Conservation (phyloP, 2,888 invertebrate genomes). For the Epirrhoe alternata region DNA sequence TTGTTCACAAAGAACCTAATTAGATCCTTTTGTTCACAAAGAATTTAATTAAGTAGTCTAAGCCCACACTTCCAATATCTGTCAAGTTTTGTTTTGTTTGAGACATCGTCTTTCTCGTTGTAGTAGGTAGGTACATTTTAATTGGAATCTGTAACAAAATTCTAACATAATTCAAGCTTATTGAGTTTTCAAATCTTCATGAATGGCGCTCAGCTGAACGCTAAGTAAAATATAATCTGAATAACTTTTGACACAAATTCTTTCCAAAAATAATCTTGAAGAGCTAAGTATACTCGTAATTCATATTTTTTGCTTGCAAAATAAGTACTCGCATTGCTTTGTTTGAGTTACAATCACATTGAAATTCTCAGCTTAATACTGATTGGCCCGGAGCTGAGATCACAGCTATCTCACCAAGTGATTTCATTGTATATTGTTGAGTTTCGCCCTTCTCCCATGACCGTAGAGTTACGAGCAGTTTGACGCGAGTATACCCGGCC, state of each 20-base stretch:
- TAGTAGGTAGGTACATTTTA: background rate
- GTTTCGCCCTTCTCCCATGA: background rate
- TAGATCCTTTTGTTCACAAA: too few species aligned
- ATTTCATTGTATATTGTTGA: background rate
- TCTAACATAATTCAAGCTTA: background rate
- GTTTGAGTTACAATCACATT: background rate
- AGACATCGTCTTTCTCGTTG: background rate
- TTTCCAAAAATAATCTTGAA: background rate
- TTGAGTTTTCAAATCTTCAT: background rate
- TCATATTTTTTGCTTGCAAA: background rate
- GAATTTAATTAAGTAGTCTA: background rate
- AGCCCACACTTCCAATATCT: background rate
- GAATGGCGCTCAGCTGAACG: background rate
- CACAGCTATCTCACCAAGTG: background rate
- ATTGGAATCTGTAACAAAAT: background rate
- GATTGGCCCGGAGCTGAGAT: background rate
- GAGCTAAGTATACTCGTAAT: background rate
- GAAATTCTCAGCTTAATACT: background rate
- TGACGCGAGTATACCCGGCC: slow-evolving; percentile 1
- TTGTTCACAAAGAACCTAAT: background rate
- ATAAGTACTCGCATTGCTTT: background rate
- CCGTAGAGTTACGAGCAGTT: slow-evolving; percentile 1
- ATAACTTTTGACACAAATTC: background rate
- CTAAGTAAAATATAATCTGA: background rate
- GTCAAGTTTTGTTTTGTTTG: background rate